Evolutionary conservation across 2,797 vertebrate species (phyloP).

Genomic region (Lophotriccus pileatus): DNA sequence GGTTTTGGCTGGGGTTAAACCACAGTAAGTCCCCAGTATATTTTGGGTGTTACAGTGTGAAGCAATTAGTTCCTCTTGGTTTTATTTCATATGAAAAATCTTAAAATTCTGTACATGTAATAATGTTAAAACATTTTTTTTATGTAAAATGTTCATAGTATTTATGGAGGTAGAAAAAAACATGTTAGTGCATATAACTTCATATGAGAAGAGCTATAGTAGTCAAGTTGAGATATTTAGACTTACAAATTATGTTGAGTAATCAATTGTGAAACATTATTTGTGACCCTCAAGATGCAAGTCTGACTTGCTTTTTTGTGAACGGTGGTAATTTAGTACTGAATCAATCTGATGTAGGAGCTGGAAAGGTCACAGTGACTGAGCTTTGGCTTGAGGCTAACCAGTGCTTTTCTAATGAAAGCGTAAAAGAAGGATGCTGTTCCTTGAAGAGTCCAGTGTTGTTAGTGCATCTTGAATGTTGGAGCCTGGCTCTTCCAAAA

Average conservation of each 20-base stretch:
- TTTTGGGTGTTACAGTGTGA: not conserved
- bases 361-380: not conserved
- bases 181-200: not conserved
- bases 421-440: not conserved
- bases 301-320: not conserved
- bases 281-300: not conserved
- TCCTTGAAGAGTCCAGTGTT: not conserved
- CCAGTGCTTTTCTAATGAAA: not conserved
- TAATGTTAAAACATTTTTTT: not conserved
- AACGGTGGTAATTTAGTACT: not conserved
- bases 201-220: not conserved
- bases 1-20: not conserved
- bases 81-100: not conserved
- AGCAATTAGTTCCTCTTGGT: not conserved
- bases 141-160: not conserved
- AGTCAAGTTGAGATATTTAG: not conserved
- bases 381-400: not conserved
- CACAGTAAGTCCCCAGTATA: accelerated
- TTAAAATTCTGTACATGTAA: not conserved
- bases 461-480: not conserved
- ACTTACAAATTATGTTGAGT: not conserved
- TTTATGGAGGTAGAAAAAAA: not conserved
- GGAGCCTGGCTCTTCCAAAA: not conserved
- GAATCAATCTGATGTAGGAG: not conserved
- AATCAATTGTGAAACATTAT: not conserved